A percentile compares a stretch with the other conserved stretches of the same genome.
phyloP scores from a whole-genome alignment of 2,113 vertebrate genomes.

The Sigmodon hispidus region DNA sequence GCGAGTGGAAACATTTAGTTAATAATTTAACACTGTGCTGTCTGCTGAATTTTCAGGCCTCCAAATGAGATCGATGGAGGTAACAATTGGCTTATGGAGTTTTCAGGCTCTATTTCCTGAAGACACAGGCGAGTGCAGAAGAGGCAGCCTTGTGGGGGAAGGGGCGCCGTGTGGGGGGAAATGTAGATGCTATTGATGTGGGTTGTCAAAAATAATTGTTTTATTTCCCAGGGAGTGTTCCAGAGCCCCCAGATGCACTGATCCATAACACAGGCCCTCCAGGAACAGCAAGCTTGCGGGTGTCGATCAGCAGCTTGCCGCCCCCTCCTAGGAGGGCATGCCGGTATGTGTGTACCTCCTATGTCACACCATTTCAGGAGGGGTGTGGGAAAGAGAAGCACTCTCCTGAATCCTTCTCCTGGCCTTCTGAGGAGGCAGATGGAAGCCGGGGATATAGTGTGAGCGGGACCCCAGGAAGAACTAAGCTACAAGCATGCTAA shows the following conservation, averaged over 20 bases:
- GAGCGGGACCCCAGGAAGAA: accelerated
- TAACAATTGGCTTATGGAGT: conserved; percentile 93
- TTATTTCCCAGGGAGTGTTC: conserved; percentile 87
- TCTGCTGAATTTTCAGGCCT: conserved; percentile 86
- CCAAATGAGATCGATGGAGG: conserved; percentile 91
- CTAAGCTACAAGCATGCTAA: too few relatives aligned
- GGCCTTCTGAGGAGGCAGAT: accelerated
- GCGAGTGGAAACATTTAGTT: conserved; percentile 88
- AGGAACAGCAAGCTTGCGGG: conserved; percentile 36
- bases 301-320: conserved; percentile 49
- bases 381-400: accelerated
- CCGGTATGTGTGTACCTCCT: neutral
- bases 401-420: accelerated
- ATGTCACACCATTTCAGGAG: accelerated
- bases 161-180: neutral
- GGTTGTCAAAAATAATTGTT: conserved; percentile 94
- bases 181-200: conserved; percentile 88
- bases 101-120: conserved; percentile 87
- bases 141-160: conserved; percentile 6
- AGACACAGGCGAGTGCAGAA: conserved; percentile 86
- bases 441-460: accelerated
- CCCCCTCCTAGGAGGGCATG: neutral
- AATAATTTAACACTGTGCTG: conserved; percentile 89
- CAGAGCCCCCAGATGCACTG: conserved; percentile 83
- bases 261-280: conserved; percentile 82